Percentiles rank a stretch among this genome's conserved stretches.
Conservation (phyloP, 2,113 vertebrate species). For the Eclectus roratus region DNA sequence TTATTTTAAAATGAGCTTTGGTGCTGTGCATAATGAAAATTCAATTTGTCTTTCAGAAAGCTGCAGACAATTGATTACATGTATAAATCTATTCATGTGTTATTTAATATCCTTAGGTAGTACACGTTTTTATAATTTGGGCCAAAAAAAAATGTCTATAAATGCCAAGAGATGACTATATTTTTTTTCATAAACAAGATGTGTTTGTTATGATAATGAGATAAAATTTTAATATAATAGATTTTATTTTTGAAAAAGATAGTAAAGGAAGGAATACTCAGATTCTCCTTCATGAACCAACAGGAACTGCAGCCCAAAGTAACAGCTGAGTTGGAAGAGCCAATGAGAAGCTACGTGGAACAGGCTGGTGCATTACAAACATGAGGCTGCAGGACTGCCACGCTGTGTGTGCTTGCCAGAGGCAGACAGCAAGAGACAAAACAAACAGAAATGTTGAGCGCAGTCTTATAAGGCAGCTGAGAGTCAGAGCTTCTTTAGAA, state of each 20-base stretch:
- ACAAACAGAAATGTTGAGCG: background rate
- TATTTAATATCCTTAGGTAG: background rate
- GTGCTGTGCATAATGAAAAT: background rate
- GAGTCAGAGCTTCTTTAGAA: background rate
- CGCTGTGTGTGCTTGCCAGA: background rate
- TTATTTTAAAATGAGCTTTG: background rate
- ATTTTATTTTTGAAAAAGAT: background rate
- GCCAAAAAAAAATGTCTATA: background rate
- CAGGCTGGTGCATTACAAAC: fast-evolving
- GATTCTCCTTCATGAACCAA: background rate
- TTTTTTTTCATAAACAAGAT: background rate
- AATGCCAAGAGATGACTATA: background rate
- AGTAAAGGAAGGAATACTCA: background rate
- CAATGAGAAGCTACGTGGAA: fast-evolving
- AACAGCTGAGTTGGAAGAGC: background rate
- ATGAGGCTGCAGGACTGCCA: background rate
- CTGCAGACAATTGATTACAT: background rate
- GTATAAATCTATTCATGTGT: background rate
- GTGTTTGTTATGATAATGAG: background rate
- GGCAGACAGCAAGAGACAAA: background rate
- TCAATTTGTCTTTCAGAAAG: background rate
- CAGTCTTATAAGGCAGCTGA: background rate
- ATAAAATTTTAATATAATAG: background rate
- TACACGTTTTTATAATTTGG: background rate
- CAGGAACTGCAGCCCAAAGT: background rate